Evolutionary conservation across 2,797 vertebrate species (phyloP).

Genomic region (Myiotriccus ornatus): DNA sequence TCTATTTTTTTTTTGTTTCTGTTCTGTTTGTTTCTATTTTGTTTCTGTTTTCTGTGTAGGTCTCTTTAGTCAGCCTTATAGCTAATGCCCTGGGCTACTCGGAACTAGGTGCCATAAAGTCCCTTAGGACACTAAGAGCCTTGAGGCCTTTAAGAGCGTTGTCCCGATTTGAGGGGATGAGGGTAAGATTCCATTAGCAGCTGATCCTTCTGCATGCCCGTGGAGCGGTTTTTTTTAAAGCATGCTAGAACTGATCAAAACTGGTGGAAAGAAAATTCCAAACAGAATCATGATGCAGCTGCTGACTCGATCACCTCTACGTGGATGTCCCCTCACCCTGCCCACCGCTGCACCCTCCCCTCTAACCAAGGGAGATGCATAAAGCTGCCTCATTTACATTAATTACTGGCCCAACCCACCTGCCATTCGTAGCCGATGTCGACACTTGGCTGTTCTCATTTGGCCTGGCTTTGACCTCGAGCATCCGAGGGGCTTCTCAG

Average conservation of each 20-base stretch:
- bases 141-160: slow-evolving; percentile 99
- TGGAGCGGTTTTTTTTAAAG: slow-evolving; percentile 87
- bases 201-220: slow-evolving; percentile 96
- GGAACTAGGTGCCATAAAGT: slow-evolving; percentile 99
- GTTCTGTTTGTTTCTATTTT: neutral
- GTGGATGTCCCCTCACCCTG: slow-evolving; percentile 62
- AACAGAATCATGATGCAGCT: slow-evolving; percentile 92
- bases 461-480: slow-evolving; percentile 88
- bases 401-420: slow-evolving; percentile 72
- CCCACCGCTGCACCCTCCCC: slow-evolving; percentile 64
- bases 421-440: slow-evolving; percentile 82
- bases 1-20: slow-evolving; percentile 68
- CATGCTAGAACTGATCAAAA: slow-evolving; percentile 98
- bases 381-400: slow-evolving; percentile 96
- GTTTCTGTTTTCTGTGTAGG: slow-evolving; percentile 94
- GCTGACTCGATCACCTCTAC: slow-evolving; percentile 74
- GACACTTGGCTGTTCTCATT: slow-evolving; percentile 87
- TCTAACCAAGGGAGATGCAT: slow-evolving; percentile 75
- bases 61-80: slow-evolving; percentile 99
- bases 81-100: slow-evolving; percentile 99
- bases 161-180: slow-evolving; percentile 99
- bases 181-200: slow-evolving; percentile 96
- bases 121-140: slow-evolving; percentile 99
- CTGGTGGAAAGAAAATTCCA: slow-evolving; percentile 78
- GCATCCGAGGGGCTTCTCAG: slow-evolving; percentile 84